Evolutionary conservation across 2,888 invertebrate genomes (phyloP).

Genomic region (Periphyllus acericola): DNA sequence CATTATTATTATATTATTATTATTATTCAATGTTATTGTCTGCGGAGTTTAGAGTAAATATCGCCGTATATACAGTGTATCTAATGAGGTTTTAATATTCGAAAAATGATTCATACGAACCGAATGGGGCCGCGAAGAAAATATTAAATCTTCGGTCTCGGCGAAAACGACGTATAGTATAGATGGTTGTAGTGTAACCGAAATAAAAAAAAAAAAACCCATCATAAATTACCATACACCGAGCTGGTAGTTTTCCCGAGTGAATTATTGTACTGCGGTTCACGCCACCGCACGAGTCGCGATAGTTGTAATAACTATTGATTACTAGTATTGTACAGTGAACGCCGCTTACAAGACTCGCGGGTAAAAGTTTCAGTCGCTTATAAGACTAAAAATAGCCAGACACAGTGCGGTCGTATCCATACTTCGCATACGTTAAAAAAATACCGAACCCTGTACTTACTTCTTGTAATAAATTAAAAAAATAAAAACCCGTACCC

Average conservation of each 20-base stretch:
- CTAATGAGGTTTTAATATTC: constrained; percentile 35
- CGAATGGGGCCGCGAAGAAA: no score
- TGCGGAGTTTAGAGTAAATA: no score
- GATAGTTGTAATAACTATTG: neutral
- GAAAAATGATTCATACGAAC: neutral
- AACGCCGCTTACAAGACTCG: no score
- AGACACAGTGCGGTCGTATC: no score
- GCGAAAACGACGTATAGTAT: neutral
- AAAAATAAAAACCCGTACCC: no score
- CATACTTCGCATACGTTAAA: no score
- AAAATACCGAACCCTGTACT: no score
- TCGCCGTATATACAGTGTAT: neutral
- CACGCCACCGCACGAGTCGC: neutral
- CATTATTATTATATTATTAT: neutral
- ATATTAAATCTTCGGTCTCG: neutral
- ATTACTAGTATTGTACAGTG: neutral
- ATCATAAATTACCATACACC: neutral
- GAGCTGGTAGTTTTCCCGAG: neutral
- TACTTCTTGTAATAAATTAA: no score
- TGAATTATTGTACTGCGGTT: neutral
- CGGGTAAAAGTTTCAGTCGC: no score
- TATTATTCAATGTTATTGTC: neutral
- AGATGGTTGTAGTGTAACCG: neutral
- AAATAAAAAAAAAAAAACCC: neutral
- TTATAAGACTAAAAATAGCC: no score